Percentiles rank a stretch among this genome's conserved stretches.
These are phyloP conservation scores for Phortica magna DNA, from an alignment of 2,888 invertebrate species.

Conservation along the genomic window DNA sequence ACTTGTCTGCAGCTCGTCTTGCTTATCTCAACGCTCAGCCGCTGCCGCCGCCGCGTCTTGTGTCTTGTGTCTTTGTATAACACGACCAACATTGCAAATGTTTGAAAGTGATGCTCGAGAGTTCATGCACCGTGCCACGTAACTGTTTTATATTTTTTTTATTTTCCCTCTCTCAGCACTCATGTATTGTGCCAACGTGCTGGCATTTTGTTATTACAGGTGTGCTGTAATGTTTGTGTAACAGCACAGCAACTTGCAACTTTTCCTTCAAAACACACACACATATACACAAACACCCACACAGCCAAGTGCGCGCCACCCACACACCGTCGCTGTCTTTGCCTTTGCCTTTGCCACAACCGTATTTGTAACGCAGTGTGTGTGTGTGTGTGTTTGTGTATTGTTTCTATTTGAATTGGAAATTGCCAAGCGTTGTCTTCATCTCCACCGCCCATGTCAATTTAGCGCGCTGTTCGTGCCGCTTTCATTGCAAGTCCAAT, in stretches of 20 bases:
- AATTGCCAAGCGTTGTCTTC: conserved; percentile 54
- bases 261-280: conserved; percentile 37
- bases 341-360: too few relatives aligned
- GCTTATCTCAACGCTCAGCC: background rate
- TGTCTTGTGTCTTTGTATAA: conserved; percentile 41
- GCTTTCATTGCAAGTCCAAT: conserved; percentile 18
- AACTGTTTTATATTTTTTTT: conserved; percentile 23
- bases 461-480: conserved; percentile 54
- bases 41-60: background rate
- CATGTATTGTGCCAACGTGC: background rate
- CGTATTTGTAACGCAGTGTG: background rate
- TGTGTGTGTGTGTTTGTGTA: background rate
- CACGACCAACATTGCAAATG: background rate
- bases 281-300: background rate
- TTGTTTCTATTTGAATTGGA: conserved; percentile 65
- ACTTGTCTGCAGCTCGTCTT: conserved; percentile 39
- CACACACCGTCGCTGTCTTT: background rate
- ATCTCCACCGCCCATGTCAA: conserved; percentile 45
- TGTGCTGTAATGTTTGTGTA: conserved; percentile 40
- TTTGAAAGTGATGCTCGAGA: conserved; percentile 71
- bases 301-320: background rate
- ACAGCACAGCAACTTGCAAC: conserved; percentile 48
- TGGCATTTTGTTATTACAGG: conserved; percentile 48
- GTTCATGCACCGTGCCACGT: conserved; percentile 70
- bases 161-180: background rate